These are phyloP conservation scores for Myzus persicae DNA, from an alignment of 1,140 invertebrate genomes.

Conservation along the genomic window DNA sequence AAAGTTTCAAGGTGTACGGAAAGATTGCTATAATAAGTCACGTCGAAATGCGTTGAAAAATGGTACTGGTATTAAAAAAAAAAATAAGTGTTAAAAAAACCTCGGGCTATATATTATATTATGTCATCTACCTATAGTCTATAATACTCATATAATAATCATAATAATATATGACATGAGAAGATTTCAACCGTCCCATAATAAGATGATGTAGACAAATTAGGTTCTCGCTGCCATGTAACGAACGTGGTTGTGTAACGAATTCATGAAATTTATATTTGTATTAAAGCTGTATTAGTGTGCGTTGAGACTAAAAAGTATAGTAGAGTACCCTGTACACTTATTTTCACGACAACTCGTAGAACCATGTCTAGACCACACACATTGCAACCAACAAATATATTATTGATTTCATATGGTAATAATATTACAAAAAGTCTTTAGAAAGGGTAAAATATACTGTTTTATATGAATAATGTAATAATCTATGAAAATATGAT, in stretches of 20 bases:
- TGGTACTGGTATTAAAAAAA: neutral
- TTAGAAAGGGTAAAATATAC: neutral
- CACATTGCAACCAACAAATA: neutral
- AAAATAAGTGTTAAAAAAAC: neutral
- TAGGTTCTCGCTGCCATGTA: neutral
- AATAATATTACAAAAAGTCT: neutral
- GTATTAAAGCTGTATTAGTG: neutral
- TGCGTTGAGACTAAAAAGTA: neutral
- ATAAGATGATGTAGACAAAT: constrained; percentile 13
- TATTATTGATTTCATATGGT: neutral
- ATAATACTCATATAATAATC: neutral
- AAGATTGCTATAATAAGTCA: neutral
- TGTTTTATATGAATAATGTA: constrained; percentile 15
- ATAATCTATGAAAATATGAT: constrained; percentile 2
- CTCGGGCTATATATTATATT: neutral
- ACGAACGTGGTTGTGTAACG: neutral
- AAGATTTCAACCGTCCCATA: neutral
- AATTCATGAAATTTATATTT: neutral
- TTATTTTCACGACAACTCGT: neutral
- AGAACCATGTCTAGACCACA: neutral
- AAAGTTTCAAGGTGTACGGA: neutral
- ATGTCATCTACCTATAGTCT: neutral
- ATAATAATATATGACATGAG: neutral
- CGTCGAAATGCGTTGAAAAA: neutral
- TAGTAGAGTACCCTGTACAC: neutral